phyloP scores from a whole-genome alignment of 2,113 vertebrate species.

The Hypocryptadius cinnamomeus region DNA sequence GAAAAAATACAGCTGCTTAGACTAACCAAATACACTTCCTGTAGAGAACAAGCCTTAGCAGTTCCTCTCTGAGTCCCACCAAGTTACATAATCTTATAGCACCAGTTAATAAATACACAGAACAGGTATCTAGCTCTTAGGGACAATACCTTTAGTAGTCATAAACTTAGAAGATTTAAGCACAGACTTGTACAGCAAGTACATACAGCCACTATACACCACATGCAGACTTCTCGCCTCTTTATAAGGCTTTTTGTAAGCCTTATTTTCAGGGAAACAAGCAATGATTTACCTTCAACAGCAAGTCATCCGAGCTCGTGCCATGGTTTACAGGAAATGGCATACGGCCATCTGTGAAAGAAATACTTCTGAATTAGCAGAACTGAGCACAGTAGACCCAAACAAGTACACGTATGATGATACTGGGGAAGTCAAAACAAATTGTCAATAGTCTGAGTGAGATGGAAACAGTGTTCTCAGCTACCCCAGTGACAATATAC shows the following conservation, averaged over 20 bases:
- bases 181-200: background rate
- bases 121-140: background rate
- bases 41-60: background rate
- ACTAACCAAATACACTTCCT: background rate
- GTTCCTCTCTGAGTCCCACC: background rate
- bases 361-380: background rate
- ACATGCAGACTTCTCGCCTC: background rate
- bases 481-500: background rate
- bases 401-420: background rate
- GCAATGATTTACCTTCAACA: constrained; percentile 75
- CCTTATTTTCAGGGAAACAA: background rate
- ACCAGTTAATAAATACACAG: background rate
- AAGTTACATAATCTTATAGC: background rate
- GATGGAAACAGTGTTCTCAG: background rate
- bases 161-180: background rate
- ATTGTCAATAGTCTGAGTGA: background rate
- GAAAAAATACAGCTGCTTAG: background rate
- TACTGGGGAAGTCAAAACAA: background rate
- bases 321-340: constrained; percentile 86
- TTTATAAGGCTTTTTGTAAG: background rate
- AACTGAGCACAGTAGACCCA: background rate
- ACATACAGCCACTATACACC: background rate
- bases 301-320: constrained; percentile 74
- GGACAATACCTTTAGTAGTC: background rate
- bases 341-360: constrained; percentile 83